Evolutionary conservation across 2,797 vertebrate genomes (phyloP), one percentile per base, ranked within the genome.

Genomic region (Helostoma temminkii): DNA sequence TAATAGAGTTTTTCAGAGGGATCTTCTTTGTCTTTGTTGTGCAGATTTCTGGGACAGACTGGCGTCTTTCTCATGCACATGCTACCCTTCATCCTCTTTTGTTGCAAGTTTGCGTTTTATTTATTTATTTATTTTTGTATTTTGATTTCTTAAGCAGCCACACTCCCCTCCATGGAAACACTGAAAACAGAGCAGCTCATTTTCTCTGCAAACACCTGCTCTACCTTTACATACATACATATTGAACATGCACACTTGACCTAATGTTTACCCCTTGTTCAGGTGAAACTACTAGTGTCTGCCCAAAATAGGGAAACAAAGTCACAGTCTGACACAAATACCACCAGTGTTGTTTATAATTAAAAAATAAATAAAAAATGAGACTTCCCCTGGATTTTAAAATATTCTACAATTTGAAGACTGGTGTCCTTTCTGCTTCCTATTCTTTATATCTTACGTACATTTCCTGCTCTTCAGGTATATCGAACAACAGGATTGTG

Each of bases 301-400:
- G 19, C 34, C 19, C 5, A 37, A 36, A 72, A 50, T 25, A 3
- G 1, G 11, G 26, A 63, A 46, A 43, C 5, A 39, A 36, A 66
- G 56, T 69, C 28, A 34, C 39, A 39, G n/a, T 8, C 43, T 37
- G 42, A 46, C 48, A 63, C 52, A 15, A 32, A 53, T 22, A 3
- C 30, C 4, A 25, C 47, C 83, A 66, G 88, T 55, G 79, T 43
- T 36, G 69, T 66, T 61, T 71, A 55, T 83, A 82, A 84, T 84
- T 81, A 81, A 83, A 90, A 91, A 87, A 78, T 82, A 82, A 87
- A 83, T 80, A 81, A 78, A 87, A 76, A 66, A 82, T 76, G 53
- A 71, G 76, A 67, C 32, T 50, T 67, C 10, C 6, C 41, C 21
- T 34, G 48, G 52, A 60, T 71, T 70, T 58, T 14, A 37, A 59